Evolutionary conservation across 2,797 vertebrate species (phyloP).

Genomic region (Pyrocephalus nanus): DNA sequence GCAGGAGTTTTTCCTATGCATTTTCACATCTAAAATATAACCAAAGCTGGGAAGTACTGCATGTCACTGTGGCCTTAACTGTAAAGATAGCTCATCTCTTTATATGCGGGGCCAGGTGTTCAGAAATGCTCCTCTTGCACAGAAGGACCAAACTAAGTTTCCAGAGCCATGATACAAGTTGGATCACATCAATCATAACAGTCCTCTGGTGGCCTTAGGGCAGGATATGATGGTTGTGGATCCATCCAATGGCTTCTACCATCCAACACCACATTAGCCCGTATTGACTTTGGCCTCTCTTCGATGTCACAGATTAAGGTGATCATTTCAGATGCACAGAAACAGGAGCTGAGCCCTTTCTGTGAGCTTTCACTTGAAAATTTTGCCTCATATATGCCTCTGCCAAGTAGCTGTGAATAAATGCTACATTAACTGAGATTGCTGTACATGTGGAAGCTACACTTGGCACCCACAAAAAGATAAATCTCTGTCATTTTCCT

Average conservation of each 20-base stretch:
- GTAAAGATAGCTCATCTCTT: not conserved
- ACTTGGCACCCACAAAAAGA: slow-evolving; percentile 25
- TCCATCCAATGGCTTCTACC: rapidly evolving
- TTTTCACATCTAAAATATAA: not conserved
- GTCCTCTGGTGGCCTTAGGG: not conserved
- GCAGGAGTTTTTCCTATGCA: not conserved
- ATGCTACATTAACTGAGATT: not conserved
- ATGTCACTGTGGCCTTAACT: rapidly evolving
- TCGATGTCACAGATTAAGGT: not conserved
- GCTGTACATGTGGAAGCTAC: not conserved
- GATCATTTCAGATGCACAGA: not conserved
- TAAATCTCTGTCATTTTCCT: not conserved
- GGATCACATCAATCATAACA: too few relatives aligned
- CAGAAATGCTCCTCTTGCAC: not conserved
- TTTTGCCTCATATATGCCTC: not conserved
- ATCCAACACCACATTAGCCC: rapidly evolving
- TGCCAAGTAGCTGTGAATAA: rapidly evolving
- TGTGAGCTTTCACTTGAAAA: not conserved
- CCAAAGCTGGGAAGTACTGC: not conserved
- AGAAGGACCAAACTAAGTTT: not conserved
- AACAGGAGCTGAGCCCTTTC: not conserved
- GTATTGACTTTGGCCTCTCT: not conserved
- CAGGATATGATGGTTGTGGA: not conserved
- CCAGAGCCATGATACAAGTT: not conserved
- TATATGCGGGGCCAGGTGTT: not conserved